Base-by-base conservation (phyloP, 2,113 vertebrate species). In the Carassius carassius region DNA sequence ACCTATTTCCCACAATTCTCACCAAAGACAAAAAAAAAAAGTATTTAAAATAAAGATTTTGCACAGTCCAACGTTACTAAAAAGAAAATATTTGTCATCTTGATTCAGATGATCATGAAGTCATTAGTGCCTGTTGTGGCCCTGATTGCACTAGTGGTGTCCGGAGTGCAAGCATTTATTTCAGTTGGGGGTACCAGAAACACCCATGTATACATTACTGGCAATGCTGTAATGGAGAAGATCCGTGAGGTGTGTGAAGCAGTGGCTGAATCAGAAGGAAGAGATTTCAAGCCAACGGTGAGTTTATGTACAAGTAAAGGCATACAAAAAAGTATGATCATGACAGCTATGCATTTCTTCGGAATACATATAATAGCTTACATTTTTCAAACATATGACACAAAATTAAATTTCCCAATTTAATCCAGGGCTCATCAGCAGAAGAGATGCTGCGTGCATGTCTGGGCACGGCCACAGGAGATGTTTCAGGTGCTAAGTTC, bases 401-500 rank as follows among this genome's bases (percentile, higher is more conserved):
- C 44, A 47, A 12, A 62, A 23, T 12, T 62, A 25, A 0, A 25
- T 62, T 13, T 25, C 4, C 11, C 11, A n/a, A 2, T 58, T 35
- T 7, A 19, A 65, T 49, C 1, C 81, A 95, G 94, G 93, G 93
- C 25, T 23, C 78, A 0, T 94, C 93, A 82, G 84, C 90, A 12
- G 93, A 92, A 41, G 93, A 95, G 86, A 76, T 95, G 56, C 89
- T 93, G 73, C 81, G 88, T 41, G 94, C 93, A 14, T 95, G 93
- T 85, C 86, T 95, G 0, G 93, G 93, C 56, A 93, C 84, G 44
- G 91, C 92, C 29, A 89, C 81, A 17, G 94, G 93, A 73, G 83
- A 91, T 5, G 93, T 95, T 3, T 94, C 94, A 2, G 91, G 91
- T 1, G 91, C 91, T 51, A 94, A 92, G 83, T 94, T 94, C 84